Conservation (phyloP, 2,113 vertebrate genomes). For the Phaetusa simplex region DNA sequence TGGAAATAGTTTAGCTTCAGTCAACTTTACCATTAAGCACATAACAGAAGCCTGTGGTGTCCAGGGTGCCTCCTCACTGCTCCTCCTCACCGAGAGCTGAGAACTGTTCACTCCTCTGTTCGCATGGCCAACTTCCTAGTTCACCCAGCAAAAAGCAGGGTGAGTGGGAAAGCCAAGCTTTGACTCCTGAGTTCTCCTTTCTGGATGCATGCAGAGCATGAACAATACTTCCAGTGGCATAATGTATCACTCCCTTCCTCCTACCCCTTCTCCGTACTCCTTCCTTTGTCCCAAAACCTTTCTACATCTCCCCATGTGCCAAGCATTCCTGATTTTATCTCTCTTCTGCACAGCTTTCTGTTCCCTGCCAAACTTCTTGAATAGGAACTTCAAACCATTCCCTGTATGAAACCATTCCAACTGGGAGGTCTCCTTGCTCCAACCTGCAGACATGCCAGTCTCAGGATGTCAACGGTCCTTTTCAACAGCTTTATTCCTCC, state of each 20-base stretch:
- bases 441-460: not conserved
- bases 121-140: not conserved
- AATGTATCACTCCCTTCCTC: not conserved
- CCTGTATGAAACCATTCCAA: not conserved
- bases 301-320: not conserved
- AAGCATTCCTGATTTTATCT: not conserved
- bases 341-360: not conserved
- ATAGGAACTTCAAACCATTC: not conserved
- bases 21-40: not conserved
- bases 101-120: not conserved
- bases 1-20: slow-evolving; percentile 12
- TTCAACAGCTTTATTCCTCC: not conserved
- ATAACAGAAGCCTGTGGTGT: not conserved
- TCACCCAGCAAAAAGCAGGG: not conserved
- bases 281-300: not conserved
- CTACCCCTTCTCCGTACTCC: not conserved
- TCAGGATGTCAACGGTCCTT: not conserved
- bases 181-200: not conserved
- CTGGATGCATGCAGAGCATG: not conserved
- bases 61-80: not conserved
- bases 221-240: not conserved
- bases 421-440: not conserved
- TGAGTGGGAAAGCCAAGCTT: not conserved
- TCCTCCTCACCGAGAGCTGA: not conserved
- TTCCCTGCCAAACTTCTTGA: not conserved